These are phyloP conservation scores for Neocloeon triangulifer DNA, from an alignment of 1,140 invertebrate genomes.

Conservation along the genomic window DNA sequence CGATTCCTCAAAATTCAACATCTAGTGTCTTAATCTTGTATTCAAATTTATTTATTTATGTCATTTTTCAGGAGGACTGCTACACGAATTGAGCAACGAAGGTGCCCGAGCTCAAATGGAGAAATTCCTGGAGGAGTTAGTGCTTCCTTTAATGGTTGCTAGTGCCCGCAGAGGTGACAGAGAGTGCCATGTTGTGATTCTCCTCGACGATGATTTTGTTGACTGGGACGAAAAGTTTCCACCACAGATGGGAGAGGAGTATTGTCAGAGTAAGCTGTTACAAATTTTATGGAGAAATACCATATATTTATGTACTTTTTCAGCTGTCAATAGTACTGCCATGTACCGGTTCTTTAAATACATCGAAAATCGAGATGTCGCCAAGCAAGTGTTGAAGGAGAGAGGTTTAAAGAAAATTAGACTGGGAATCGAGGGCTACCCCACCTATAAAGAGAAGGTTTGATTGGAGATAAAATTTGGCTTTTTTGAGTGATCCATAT, in stretches of 20 bases:
- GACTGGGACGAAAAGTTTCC: conserved; percentile 99
- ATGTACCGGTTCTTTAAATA: conserved; percentile 99
- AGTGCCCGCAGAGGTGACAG: conserved; percentile 76
- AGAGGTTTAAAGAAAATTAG: conserved; percentile 95
- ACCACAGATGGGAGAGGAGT: conserved; percentile 96
- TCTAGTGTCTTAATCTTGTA: too few relatives aligned
- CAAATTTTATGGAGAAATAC: conserved; percentile 1
- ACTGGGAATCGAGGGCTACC: conserved; percentile 97
- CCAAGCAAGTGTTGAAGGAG: conserved; percentile 97
- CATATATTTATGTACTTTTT: conserved; percentile 9
- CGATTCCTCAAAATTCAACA: too few relatives aligned
- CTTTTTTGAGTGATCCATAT: too few relatives aligned
- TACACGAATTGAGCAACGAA: conserved; percentile 97
- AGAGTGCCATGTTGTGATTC: conserved; percentile 83
- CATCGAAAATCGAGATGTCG: conserved; percentile 97
- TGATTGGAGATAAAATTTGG: too few relatives aligned
- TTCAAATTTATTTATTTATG: too few relatives aligned
- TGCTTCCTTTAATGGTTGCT: conserved; percentile 88
- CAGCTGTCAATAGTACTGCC: conserved; percentile 67
- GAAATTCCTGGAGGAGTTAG: conserved; percentile 82
- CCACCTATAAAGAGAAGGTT: conserved; percentile 98
- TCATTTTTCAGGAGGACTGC: conserved; percentile 70
- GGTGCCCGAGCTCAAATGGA: conserved; percentile 94
- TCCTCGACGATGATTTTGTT: conserved; percentile 86
- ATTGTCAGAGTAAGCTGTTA: conserved; percentile 83